Evolutionary conservation across 2,888 invertebrate genomes (phyloP).

Genomic region (Orthosia gothica): DNA sequence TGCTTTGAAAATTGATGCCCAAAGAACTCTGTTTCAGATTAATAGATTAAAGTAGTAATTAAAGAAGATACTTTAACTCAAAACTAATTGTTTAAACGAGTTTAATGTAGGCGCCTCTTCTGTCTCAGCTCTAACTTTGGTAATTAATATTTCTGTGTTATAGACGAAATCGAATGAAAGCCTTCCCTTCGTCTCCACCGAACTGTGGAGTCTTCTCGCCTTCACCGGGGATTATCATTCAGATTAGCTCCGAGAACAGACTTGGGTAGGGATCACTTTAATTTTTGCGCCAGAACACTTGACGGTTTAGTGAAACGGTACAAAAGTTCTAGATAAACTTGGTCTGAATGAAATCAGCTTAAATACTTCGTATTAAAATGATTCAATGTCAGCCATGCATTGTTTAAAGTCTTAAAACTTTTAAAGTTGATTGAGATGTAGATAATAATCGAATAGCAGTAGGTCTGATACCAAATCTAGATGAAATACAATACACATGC

Average conservation of each 20-base stretch:
- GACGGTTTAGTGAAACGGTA: constrained; percentile 18
- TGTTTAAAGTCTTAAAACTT: not conserved
- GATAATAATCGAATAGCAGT: not conserved
- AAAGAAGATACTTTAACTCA: not conserved
- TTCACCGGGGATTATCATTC: constrained; percentile 28
- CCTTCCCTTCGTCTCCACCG: not conserved
- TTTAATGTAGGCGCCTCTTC: constrained; percentile 8
- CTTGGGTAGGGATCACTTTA: constrained; percentile 21
- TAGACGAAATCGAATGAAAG: not conserved
- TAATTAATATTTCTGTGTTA: constrained; percentile 33
- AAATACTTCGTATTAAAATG: constrained; percentile 36
- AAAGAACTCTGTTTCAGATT: not conserved
- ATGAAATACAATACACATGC: not conserved
- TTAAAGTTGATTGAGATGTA: not conserved
- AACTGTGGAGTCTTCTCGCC: not conserved
- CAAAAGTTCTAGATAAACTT: constrained; percentile 39
- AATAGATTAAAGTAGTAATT: not conserved
- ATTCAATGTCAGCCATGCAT: constrained; percentile 12
- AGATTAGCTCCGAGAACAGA: constrained; percentile 22
- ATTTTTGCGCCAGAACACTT: constrained; percentile 36
- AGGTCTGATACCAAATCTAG: not conserved
- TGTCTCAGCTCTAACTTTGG: constrained; percentile 17
- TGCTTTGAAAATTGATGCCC: not conserved
- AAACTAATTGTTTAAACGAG: not conserved
- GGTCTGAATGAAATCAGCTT: constrained; percentile 33